Evolutionary conservation across 2,113 vertebrate species (phyloP), one percentile per base, ranked within the genome.

Genomic region (Tylochromis polylepis): DNA sequence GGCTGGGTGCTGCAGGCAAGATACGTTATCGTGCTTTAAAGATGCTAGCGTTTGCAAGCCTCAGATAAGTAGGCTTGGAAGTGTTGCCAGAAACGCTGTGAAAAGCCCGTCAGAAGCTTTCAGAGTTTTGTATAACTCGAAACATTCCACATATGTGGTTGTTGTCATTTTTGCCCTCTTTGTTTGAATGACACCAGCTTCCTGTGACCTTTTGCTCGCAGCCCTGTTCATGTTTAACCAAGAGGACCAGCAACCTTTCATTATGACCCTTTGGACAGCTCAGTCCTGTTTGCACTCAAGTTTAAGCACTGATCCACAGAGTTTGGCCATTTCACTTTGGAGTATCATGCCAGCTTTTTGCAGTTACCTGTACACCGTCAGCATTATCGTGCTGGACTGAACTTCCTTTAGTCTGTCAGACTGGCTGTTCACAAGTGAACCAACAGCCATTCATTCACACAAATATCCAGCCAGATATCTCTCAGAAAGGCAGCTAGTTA

Each of bases 211-310:
- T 75, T 84, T 86, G 75, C 83, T 89, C 84, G 88, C 89, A 86
- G 83, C 27, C 78, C 85, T 91, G 93, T 92, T 92, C 91, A 84
- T 86, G 87, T 94, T 90, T 83, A 91, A 87, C 89, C 93, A 91
- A 91, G 87, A 87, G 79, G 83, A 85, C 85, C 87, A 86, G 91
- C 89, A 88, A 89, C 85, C 88, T 70, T 89, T 90, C 80, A 38
- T 91, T 86, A 82, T n/a, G 89, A 89, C 84, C 83, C 78, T 81
- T 57, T 88, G 83, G 85, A 84, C 85, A 81, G 65, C 65, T 84
- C 55, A 79, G 82, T 81, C 65, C 89, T 85, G 62, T 91, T 87
- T 90, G 41, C 77, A 85, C 27, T 85, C 22, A 24, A 75, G 81
- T 83, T 87, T 72, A 75, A 49, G 24, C 67, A 49, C 0, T 29